Conservation (phyloP, 1,140 invertebrate species). For the Euschistus heros region DNA sequence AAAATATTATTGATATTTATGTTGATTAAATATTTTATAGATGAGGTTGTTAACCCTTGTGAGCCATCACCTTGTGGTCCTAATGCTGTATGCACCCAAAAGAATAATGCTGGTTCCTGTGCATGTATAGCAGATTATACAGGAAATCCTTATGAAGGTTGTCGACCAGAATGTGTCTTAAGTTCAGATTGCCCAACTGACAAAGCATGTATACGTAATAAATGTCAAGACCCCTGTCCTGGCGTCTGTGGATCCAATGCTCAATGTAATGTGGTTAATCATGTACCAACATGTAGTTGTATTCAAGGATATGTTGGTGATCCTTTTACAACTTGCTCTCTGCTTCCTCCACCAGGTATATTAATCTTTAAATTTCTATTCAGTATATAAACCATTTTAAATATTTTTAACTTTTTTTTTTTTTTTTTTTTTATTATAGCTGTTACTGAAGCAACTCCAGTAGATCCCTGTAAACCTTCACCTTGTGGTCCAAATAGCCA, state of each 20-base stretch:
- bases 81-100: slow-evolving; percentile 46
- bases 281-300: slow-evolving; percentile 54
- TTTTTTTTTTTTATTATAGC: slow-evolving; percentile 28
- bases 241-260: slow-evolving; percentile 42
- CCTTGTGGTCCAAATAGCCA: slow-evolving; percentile 69
- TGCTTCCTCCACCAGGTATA: slow-evolving; percentile 23
- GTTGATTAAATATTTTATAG: slow-evolving; percentile 20
- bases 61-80: slow-evolving; percentile 53
- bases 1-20: neutral
- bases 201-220: slow-evolving; percentile 37
- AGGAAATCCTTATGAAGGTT: slow-evolving; percentile 36
- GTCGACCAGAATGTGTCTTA: slow-evolving; percentile 46
- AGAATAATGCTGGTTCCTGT: slow-evolving; percentile 45
- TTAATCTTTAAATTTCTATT: neutral
- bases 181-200: slow-evolving; percentile 44
- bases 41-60: slow-evolving; percentile 39
- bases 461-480: slow-evolving; percentile 59
- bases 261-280: slow-evolving; percentile 46
- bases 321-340: slow-evolving; percentile 38
- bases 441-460: slow-evolving; percentile 34
- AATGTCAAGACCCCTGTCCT: slow-evolving; percentile 44
- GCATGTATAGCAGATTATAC: slow-evolving; percentile 48
- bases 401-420: slow-evolving; percentile 9
- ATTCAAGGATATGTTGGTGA: slow-evolving; percentile 38
- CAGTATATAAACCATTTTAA: neutral